Evolutionary conservation across 2,113 vertebrate genomes (phyloP).

Genomic region (Epinephelus cyanopodus): DNA sequence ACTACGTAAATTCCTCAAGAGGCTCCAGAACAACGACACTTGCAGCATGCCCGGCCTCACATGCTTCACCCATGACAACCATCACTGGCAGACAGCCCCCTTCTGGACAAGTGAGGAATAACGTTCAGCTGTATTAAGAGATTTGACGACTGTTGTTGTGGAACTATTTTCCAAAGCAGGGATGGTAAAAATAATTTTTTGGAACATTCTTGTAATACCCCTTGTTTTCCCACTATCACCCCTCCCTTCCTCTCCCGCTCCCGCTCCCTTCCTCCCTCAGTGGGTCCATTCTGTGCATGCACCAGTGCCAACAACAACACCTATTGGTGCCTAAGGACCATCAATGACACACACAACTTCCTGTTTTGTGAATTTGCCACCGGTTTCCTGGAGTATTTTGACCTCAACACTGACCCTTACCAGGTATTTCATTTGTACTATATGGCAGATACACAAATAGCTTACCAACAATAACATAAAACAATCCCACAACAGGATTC

Average conservation of each 20-base stretch:
- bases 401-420: conserved; percentile 95
- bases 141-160: background rate
- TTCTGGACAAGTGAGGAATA: conserved; percentile 93
- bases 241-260: conserved; percentile 39
- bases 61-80: conserved; percentile 99
- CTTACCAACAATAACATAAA: conserved; percentile 19
- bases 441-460: conserved; percentile 5
- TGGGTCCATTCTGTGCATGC: conserved; percentile 98
- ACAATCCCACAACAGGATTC: conserved; percentile 31
- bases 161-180: conserved; percentile 39
- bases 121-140: background rate
- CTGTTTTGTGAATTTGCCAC: conserved; percentile 99
- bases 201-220: conserved; percentile 23
- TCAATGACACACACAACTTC: conserved; percentile 98
- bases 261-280: conserved; percentile 74
- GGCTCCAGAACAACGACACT: conserved; percentile 94
- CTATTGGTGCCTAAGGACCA: conserved; percentile 97
- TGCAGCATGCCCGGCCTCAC: conserved; percentile 99
- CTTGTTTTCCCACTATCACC: conserved; percentile 45
- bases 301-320: conserved; percentile 99
- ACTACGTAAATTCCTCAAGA: conserved; percentile 94
- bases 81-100: conserved; percentile 97
- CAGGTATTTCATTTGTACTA: conserved; percentile 86
- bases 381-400: conserved; percentile 97
- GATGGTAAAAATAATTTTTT: conserved; percentile 43